A percentile compares a stretch with the other conserved stretches of the same genome.
Conservation (phyloP, 2,113 vertebrate genomes). For the Acrocephalus arundinaceus region DNA sequence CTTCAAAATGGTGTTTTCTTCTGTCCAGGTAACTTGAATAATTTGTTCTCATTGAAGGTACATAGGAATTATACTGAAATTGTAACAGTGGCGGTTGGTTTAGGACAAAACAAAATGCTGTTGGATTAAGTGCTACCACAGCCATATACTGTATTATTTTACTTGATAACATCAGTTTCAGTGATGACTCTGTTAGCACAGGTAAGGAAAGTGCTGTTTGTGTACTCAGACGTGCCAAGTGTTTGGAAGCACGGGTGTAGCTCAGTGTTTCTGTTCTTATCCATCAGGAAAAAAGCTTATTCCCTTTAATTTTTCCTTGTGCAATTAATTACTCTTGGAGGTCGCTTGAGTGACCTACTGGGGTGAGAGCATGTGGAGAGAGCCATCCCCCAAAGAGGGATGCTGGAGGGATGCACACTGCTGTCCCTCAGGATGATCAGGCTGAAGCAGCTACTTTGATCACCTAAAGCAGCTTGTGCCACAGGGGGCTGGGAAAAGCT, state of each 20-base stretch:
- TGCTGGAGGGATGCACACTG: neutral
- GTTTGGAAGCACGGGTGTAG: neutral
- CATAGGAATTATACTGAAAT: neutral
- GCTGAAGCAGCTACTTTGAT: neutral
- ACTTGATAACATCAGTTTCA: conserved; percentile 1
- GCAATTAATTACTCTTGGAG: neutral
- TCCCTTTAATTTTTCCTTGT: neutral
- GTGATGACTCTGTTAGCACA: neutral
- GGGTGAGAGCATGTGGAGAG: neutral
- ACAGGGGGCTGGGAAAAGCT: neutral
- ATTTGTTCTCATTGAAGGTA: neutral
- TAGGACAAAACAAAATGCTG: neutral
- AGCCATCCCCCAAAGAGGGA: neutral
- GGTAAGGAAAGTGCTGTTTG: neutral
- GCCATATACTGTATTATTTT: neutral
- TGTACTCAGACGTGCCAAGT: neutral
- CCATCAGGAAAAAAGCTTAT: neutral
- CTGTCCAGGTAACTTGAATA: neutral
- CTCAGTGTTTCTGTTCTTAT: neutral
- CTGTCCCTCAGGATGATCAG: neutral
- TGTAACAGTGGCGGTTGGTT: neutral
- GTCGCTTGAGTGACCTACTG: neutral
- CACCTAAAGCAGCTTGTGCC: neutral
- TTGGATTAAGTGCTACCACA: neutral
- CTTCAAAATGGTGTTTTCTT: neutral